Evolutionary conservation across 2,888 invertebrate species (phyloP), one percentile per base, ranked within the genome.

Genomic region (Drosophila mimetica): DNA sequence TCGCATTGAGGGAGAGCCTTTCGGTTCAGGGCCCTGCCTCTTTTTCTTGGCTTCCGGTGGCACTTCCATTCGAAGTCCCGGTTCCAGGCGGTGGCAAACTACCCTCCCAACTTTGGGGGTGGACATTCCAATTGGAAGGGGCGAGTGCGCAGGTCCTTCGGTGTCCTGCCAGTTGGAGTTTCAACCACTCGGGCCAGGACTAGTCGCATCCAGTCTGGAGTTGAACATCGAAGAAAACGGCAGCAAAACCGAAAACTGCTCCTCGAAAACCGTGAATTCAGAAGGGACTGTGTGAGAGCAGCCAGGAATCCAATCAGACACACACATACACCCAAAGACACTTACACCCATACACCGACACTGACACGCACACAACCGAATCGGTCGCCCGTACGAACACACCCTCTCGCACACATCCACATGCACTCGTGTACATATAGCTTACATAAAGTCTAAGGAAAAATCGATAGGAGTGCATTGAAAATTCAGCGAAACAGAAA

Each of bases 191-290:
- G 60, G 70, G 73, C 67, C 89, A 90, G 91, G 90, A 88, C 89
- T 83, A 78, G 78, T 79, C 81, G 84, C 79, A 79, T 89, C 90
- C 90, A 91, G 91, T 91, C 90, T 90, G 87, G 88, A 90, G 86
- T 90, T 87, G 89, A 88, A 90, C 88, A 88, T 89, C 85, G 89
- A 91, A 89, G 90, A 86, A 90, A 82, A 81, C 89, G 90, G 90
- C 89, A 90, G 89, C 89, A 89, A 86, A 88, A 89, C 83, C 76
- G 69, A 77, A 52, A 75, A 86, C 52, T 77, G 85, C 79, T 79
- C 75, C 76, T 70, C 71, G 74, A 70, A 60, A 55, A 63, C 46
- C 76, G 80, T 79, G 77, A 67, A 66, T 60, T 54, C 36, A 64
- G 57, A 64, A 81, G 79, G 72, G 82, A 79, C 75, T 85, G 86